phyloP scores from a whole-genome alignment of 2,113 vertebrate genomes.

The Sapayoa aenigma region DNA sequence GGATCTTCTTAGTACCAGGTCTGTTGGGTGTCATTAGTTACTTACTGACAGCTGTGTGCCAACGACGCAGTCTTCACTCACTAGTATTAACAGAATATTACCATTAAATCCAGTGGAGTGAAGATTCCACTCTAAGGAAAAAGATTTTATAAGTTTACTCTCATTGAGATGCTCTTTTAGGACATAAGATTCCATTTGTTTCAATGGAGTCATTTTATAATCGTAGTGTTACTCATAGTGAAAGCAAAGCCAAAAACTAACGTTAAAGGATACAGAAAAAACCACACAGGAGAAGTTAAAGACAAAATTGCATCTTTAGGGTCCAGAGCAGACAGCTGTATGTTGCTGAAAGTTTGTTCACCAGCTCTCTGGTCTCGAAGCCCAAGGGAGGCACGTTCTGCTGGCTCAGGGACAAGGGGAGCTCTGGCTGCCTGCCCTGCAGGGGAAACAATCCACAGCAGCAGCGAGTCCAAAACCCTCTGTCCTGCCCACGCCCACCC shows the following conservation, averaged over 20 bases:
- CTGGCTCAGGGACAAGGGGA: background rate
- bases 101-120: background rate
- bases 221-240: background rate
- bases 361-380: background rate
- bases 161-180: background rate
- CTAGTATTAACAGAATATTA: background rate
- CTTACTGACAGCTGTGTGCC: background rate
- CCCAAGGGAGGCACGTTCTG: background rate
- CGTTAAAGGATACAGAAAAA: background rate
- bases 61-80: background rate
- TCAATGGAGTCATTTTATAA: background rate
- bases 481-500: background rate
- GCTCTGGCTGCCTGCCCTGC: background rate
- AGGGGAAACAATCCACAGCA: background rate
- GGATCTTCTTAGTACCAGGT: background rate
- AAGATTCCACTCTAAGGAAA: background rate
- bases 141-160: background rate
- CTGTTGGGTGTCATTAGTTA: background rate
- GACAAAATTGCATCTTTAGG: background rate
- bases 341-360: background rate
- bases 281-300: background rate
- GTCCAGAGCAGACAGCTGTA: background rate
- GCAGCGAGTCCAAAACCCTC: background rate
- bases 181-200: background rate
- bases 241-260: background rate